phyloP scores from a whole-genome alignment of 2,113 vertebrate species.

The Corythaixoides concolor region DNA sequence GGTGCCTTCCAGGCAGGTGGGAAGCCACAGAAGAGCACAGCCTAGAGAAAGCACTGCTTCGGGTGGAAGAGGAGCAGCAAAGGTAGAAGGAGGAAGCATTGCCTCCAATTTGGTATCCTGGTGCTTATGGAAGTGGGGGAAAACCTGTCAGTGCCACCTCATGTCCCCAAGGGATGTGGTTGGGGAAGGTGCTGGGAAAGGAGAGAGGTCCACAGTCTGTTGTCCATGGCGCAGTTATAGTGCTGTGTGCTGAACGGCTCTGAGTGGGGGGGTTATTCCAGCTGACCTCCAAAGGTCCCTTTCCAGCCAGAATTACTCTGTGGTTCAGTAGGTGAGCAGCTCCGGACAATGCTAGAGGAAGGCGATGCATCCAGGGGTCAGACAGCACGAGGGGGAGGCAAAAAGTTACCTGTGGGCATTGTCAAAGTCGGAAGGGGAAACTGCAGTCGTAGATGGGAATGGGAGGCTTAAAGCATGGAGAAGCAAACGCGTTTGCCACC shows the following conservation, averaged over 20 bases:
- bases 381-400: background rate
- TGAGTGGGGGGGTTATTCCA: background rate
- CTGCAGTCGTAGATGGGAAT: background rate
- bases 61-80: constrained; percentile 87
- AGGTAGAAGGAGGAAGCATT: constrained; percentile 73
- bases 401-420: background rate
- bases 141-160: background rate
- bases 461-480: background rate
- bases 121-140: background rate
- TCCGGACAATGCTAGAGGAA: background rate
- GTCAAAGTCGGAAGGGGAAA: background rate
- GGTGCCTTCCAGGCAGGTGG: constrained; percentile 53
- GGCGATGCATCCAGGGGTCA: background rate
- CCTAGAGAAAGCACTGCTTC: constrained; percentile 83
- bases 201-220: background rate
- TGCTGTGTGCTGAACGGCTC: background rate
- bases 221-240: background rate
- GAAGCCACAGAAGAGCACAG: constrained; percentile 75
- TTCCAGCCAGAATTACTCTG: background rate
- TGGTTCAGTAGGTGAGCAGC: background rate
- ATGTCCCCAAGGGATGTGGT: background rate
- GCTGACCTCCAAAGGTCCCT: background rate
- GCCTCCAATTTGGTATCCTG: background rate
- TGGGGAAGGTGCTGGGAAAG: background rate
- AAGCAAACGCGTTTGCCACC: background rate